Base-by-base conservation (phyloP, 2,888 invertebrate species). In the Graphium colonna region DNA sequence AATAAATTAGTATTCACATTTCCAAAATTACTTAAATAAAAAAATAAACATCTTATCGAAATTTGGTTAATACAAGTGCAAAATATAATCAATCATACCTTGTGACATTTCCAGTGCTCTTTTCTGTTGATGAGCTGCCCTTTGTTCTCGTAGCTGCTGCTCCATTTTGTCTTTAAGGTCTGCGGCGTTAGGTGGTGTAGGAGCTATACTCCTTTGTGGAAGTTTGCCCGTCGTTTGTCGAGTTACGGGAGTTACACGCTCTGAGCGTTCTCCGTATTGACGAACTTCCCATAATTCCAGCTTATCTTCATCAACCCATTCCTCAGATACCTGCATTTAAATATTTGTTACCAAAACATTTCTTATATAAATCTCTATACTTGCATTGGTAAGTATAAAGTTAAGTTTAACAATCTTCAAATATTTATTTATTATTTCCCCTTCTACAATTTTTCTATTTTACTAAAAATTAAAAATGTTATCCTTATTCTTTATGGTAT, bases 281-380 rank as follows among this genome's bases (percentile, higher is more conserved):
- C 96, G 96, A 56, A 98, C 97, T 85, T 98, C 98, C 98, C 98
- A 98, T 36, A 99, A 82, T 73, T 98, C 98, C 41, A 99, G 83
- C 75, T 96, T 96, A 62, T 98, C 97, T 81, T 99, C 98, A 64
- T 97, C 97, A 0, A 98, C 95, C 98, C 98, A 98, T 70, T 96
- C 96, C 81, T 98, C 98, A 0, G 95, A 93, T 9, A 98, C 96
- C 88, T 88, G 10, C 13, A 49, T 21, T 31, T 18, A 38, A n/a
- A n/a, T n/a, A n/a, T n/a, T n/a, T n/a, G n/a, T 17, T 31, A 16
- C 7, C 1, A 47, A 3, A 7, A 47, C 26, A 5, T 13, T 1
- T 9, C n/a, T 8, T n/a, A 26, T 12, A 9, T n/a, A 21, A 4
- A 51, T 10, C 15, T 39, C 3, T 1, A 13, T 15, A 38, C 38